Evolutionary conservation across 2,797 vertebrate genomes (phyloP).

Genomic region (Lagocephalus sceleratus): DNA sequence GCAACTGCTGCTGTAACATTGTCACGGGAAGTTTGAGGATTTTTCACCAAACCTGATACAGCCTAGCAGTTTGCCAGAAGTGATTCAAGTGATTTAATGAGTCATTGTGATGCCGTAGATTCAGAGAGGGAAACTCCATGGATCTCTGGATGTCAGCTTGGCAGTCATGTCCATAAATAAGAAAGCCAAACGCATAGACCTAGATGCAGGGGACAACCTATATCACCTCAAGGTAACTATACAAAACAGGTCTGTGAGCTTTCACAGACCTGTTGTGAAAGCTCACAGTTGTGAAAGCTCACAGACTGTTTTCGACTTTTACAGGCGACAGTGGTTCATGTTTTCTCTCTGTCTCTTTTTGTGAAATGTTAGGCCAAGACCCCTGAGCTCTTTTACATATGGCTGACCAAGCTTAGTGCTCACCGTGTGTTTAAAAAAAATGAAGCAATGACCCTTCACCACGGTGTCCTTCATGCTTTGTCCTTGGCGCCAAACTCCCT

Average conservation of each 20-base stretch:
- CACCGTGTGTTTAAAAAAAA: conserved; percentile 82
- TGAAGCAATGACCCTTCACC: conserved; percentile 71
- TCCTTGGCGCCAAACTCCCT: conserved; percentile 42
- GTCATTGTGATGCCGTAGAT: conserved; percentile 60
- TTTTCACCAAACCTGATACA: too few species aligned
- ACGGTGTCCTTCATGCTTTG: conserved; percentile 71
- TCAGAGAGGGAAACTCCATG: conserved; percentile 85
- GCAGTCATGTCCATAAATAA: conserved; percentile 93
- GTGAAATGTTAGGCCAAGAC: conserved; percentile 79
- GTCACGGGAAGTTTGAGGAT: not conserved
- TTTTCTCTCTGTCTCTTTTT: not conserved
- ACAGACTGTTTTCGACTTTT: too few species aligned
- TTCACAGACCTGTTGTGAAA: too few species aligned
- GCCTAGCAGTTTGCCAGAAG: not conserved
- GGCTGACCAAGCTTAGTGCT: conserved; percentile 85
- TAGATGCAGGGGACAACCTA: conserved; percentile 89
- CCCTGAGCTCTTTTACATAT: conserved; percentile 85
- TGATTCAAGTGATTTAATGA: too few species aligned
- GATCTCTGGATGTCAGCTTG: conserved; percentile 84
- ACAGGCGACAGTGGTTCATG: not conserved
- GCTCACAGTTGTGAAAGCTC: too few species aligned
- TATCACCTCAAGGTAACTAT: conserved; percentile 69
- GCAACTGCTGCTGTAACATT: not conserved
- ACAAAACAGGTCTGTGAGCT: not conserved
- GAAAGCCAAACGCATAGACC: conserved; percentile 87